phyloP scores from a whole-genome alignment of 1,140 invertebrate genomes.

The Eumaeus atala region DNA sequence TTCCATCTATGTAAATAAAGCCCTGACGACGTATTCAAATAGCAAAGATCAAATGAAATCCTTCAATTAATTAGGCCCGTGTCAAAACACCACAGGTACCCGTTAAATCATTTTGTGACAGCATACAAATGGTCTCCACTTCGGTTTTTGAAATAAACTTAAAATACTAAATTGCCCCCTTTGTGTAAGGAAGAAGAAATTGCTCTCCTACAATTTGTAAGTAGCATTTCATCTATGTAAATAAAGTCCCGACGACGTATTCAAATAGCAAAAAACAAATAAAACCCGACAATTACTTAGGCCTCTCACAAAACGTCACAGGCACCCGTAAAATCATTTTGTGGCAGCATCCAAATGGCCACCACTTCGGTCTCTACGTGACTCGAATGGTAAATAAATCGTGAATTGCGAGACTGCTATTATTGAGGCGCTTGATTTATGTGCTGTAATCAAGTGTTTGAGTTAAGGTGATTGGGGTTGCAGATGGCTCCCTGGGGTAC shows the following conservation, averaged over 20 bases:
- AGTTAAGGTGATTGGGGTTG: conserved; percentile 23
- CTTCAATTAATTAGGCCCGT: conserved; percentile 37
- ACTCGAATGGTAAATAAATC: conserved; percentile 58
- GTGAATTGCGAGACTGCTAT: conserved; percentile 36
- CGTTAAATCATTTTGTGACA: conserved; percentile 45
- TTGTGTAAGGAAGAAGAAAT: too few species aligned
- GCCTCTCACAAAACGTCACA: conserved; percentile 39
- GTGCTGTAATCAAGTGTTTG: conserved; percentile 38
- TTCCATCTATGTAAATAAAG: too few species aligned
- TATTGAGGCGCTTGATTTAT: conserved; percentile 52
- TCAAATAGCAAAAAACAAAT: too few species aligned
- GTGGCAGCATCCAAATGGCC: conserved; percentile 30
- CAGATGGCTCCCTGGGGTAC: conserved; percentile 2
- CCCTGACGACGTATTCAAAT: too few species aligned
- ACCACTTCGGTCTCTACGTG: conserved; percentile 45
- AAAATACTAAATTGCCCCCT: too few species aligned
- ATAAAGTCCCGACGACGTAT: too few species aligned
- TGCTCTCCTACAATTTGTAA: too few species aligned
- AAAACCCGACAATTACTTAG: conserved; percentile 33
- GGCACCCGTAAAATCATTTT: conserved; percentile 41
- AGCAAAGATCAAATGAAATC: too few species aligned
- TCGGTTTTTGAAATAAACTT: conserved; percentile 11
- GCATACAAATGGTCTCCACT: conserved; percentile 31
- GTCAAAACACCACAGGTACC: conserved; percentile 37
- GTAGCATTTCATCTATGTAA: too few species aligned